These are phyloP conservation scores for Pegoplata infirma DNA, from an alignment of 2,888 invertebrate genomes.

Conservation along the genomic window DNA sequence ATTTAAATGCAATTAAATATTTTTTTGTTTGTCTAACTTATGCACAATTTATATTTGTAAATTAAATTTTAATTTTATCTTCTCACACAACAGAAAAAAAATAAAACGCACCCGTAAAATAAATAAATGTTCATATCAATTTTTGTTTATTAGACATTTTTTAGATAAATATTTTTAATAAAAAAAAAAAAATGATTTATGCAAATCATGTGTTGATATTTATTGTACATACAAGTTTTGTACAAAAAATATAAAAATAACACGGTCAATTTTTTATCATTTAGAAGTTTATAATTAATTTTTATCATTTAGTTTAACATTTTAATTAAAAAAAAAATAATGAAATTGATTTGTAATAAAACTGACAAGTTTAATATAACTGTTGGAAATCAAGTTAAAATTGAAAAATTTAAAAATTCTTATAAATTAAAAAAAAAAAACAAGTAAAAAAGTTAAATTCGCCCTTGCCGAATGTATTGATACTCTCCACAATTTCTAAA, in stretches of 20 bases:
- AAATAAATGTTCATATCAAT: constrained; percentile 42
- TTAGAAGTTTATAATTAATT: constrained; percentile 27
- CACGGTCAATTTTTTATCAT: constrained; percentile 46
- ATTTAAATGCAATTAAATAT: neutral
- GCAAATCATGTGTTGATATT: constrained; percentile 45
- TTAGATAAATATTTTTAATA: constrained; percentile 29
- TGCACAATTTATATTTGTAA: neutral
- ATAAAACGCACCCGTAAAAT: constrained; percentile 49
- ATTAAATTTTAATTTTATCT: constrained; percentile 1
- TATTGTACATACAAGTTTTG: too few relatives aligned
- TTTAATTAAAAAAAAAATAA: constrained; percentile 23
- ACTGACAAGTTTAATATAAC: too few relatives aligned
- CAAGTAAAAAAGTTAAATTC: too few relatives aligned
- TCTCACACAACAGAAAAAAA: too few relatives aligned
- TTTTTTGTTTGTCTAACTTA: neutral
- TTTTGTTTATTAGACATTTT: constrained; percentile 32
- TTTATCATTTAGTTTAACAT: too few relatives aligned
- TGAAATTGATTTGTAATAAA: constrained; percentile 22
- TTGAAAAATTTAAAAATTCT: too few relatives aligned
- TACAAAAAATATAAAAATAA: neutral
- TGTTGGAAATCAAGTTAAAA: too few relatives aligned
- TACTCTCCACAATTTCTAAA: too few relatives aligned
- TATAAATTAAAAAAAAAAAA: too few relatives aligned
- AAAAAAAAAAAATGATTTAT: constrained; percentile 37
- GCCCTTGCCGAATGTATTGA: too few relatives aligned